Base-by-base conservation (phyloP, 2,113 vertebrate genomes). In the Scomber colias region DNA sequence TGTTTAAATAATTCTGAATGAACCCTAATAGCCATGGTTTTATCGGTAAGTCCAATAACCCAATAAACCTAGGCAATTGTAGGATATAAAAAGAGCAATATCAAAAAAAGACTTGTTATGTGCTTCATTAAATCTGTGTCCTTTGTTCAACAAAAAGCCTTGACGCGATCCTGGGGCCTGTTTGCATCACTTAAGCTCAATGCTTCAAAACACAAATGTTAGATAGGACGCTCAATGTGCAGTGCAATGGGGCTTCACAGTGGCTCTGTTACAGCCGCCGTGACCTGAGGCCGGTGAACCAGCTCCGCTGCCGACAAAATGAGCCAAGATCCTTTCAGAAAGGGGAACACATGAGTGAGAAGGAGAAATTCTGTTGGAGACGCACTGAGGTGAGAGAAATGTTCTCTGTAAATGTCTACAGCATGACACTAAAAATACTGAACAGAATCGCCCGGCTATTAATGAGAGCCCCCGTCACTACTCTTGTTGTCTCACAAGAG, bases 131-230 rank as follows among this genome's bases (percentile, higher is more conserved):
- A 27, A 50, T 50, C 13, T 45, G 44, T 11, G 44, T 60, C 27
- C 19, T 30, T 67, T 35, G 21, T 13, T 35, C 66, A 11, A 51
- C 14, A 63, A 63, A 81, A 57, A 66, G 19, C 61, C 74, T 67
- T 11, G 4, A 59, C 67, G 77, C 74, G 80, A 86, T 87, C 73
- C 81, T 77, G 62, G 63, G 72, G 71, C 83, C 79, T 69, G 86
- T 90, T 85, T 90, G 91, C 93, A 85, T 87, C 89, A 92, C 90
- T 93, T 93, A 87, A 75, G 77, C 71, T 92, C 76, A 94, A 90
- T 93, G 90, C 90, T 81, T 92, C 89, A 93, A 87, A 93, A 94
- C 94, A 90, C 74, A 94, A 94, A 94, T 82, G 89, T 93, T 91
- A 82, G 82, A 89, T 66, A 61, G 45, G 79, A 92, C 71, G 92